A percentile compares a stretch with the other conserved stretches of the same genome.
Conservation (phyloP, 2,797 vertebrate species). For the Synaphobranchus kaupii region DNA sequence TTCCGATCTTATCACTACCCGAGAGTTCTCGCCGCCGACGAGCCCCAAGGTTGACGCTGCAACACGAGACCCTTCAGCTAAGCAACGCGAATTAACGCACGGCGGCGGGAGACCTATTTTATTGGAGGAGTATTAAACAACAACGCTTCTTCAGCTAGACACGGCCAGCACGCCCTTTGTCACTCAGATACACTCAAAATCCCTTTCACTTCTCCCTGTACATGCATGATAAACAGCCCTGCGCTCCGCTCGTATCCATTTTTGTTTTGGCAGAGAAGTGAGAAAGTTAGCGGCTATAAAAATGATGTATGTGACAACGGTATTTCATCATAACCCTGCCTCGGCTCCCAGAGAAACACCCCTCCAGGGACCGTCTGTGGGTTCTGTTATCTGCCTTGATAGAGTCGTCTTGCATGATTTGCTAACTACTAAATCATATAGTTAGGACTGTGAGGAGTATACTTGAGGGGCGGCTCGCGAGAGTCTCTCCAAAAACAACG, state of each 20-base stretch:
- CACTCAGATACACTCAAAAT: conserved; percentile 44
- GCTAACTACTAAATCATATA: conserved; percentile 79
- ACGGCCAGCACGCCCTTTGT: conserved; percentile 13
- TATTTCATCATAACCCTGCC: conserved; percentile 77
- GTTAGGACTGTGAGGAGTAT: conserved; percentile 21
- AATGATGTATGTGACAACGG: conserved; percentile 77
- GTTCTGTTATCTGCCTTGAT: conserved; percentile 78
- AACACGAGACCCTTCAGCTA: conserved; percentile 42
- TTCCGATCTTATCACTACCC: conserved; percentile 60
- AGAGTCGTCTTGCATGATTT: conserved; percentile 86
- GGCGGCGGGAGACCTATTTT: conserved; percentile 69
- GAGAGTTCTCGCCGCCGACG: conserved; percentile 64
- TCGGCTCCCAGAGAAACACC: conserved; percentile 70
- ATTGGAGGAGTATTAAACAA: conserved; percentile 66
- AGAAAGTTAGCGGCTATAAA: conserved; percentile 74
- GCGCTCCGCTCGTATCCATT: not conserved
- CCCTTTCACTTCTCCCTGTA: conserved; percentile 58
- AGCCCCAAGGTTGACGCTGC: conserved; percentile 60
- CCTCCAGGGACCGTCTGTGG: conserved; percentile 76
- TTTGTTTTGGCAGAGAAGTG: conserved; percentile 58
- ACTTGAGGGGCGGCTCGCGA: conserved; percentile 4
- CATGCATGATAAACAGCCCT: conserved; percentile 27
- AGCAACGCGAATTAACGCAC: conserved; percentile 70
- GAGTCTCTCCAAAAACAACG: not conserved
- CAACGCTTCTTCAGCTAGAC: not conserved